phyloP scores from a whole-genome alignment of 2,113 vertebrate species.

The Labeo rohita region DNA sequence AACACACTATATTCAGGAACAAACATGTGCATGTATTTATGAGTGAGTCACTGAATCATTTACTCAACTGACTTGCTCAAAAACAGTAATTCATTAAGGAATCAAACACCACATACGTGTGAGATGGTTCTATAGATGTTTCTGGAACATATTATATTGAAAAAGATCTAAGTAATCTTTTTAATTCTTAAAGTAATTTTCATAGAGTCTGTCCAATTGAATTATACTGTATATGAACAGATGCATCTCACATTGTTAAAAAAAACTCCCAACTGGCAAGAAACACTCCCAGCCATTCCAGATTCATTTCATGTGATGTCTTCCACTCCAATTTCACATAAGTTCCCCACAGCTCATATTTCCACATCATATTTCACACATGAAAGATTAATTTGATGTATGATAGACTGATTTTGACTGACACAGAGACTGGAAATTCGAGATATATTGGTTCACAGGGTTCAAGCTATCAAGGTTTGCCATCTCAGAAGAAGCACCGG shows the following conservation, averaged over 20 bases:
- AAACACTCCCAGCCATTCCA: neutral
- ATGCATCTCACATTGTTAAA: neutral
- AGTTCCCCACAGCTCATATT: neutral
- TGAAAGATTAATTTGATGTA: neutral
- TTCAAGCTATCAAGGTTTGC: neutral
- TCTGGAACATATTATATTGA: neutral
- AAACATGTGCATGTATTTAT: neutral
- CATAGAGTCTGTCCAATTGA: neutral
- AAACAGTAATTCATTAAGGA: neutral
- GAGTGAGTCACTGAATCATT: neutral
- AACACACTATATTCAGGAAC: neutral
- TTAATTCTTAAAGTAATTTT: neutral
- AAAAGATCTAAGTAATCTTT: neutral
- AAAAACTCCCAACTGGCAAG: neutral
- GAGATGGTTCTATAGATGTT: neutral
- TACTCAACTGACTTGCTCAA: neutral
- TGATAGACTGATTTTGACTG: conserved; percentile 6
- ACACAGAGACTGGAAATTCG: neutral
- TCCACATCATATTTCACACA: neutral
- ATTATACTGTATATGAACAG: neutral
- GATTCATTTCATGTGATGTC: neutral
- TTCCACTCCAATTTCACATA: neutral
- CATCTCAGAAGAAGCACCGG: neutral
- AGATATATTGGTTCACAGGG: neutral
- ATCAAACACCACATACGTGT: neutral